Conservation (phyloP, 2,797 vertebrate genomes). For the Meriones psammophilus region DNA sequence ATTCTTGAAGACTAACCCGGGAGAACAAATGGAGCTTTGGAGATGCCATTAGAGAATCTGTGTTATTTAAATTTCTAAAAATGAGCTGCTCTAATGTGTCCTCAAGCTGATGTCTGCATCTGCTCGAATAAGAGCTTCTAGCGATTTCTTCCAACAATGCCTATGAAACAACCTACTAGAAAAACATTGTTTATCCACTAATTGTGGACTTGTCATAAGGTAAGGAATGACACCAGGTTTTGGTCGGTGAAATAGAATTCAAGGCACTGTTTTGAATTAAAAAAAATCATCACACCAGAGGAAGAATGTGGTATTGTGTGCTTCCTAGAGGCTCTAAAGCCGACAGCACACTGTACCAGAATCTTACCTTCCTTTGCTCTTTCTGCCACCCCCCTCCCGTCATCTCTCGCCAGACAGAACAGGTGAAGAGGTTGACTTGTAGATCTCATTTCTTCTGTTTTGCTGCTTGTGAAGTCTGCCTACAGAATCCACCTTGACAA, state of each 20-base stretch:
- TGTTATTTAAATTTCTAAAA: conserved; percentile 72
- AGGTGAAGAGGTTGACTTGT: conserved; percentile 90
- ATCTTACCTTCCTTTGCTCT: conserved; percentile 81
- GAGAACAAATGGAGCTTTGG: conserved; percentile 59
- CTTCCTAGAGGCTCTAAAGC: conserved; percentile 77
- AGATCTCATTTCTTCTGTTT: conserved; percentile 91
- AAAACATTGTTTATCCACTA: not conserved
- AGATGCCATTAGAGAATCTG: conserved; percentile 60
- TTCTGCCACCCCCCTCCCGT: conserved; percentile 57
- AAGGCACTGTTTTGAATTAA: conserved; percentile 63
- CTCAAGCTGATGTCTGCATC: conserved; percentile 44
- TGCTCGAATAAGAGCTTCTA: conserved; percentile 11
- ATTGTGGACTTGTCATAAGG: conserved; percentile 20
- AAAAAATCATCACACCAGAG: conserved; percentile 59
- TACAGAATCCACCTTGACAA: conserved; percentile 93
- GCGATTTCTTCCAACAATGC: conserved; percentile 42
- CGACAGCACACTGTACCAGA: conserved; percentile 69
- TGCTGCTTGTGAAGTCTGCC: conserved; percentile 92
- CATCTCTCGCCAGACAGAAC: conserved; percentile 87
- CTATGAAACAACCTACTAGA: not conserved
- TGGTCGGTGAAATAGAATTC: conserved; percentile 75
- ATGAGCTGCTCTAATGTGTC: conserved; percentile 53
- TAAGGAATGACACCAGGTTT: not conserved
- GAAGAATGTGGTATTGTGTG: not conserved
- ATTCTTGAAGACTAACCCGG: conserved; percentile 63